Evolutionary conservation across 2,797 vertebrate species (phyloP).

Genomic region (Enteromius argenteus): DNA sequence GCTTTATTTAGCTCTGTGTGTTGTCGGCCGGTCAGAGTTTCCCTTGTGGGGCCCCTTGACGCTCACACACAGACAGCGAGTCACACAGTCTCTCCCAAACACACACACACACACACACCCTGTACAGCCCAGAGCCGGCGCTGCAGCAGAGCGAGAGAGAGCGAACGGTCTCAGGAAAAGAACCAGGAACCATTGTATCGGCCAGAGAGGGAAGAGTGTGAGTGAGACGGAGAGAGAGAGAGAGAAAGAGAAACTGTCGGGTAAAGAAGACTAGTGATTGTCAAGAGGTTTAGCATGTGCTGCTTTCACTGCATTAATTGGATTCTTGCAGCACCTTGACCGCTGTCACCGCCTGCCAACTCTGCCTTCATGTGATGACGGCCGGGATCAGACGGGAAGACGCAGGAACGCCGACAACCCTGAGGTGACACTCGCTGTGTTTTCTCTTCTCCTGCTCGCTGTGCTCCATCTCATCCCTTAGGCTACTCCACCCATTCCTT

Average conservation of each 20-base stretch:
- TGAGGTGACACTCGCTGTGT: conserved; percentile 75
- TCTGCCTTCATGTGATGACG: conserved; percentile 16
- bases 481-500: conserved; percentile 50
- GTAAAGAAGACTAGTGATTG: conserved; percentile 9
- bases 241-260: conserved; percentile 23
- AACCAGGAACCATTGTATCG: conserved; percentile 10
- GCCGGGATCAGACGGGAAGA: not conserved
- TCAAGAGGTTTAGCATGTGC: conserved; percentile 44
- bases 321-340: conserved; percentile 9
- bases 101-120: conserved; percentile 53
- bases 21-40: conserved; percentile 55
- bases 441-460: not conserved
- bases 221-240: not conserved
- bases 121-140: conserved; percentile 56
- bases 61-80: conserved; percentile 55
- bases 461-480: conserved; percentile 28
- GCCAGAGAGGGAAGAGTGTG: not conserved
- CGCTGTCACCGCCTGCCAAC: conserved; percentile 1
- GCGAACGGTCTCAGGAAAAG: not conserved
- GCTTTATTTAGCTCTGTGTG: conserved; percentile 44
- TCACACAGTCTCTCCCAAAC: conserved; percentile 53
- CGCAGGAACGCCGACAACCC: conserved; percentile 26
- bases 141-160: conserved; percentile 69
- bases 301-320: not conserved
- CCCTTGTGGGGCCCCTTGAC: conserved; percentile 61